A percentile compares a stretch with the other conserved stretches of the same genome.
Evolutionary conservation across 2,888 invertebrate species (phyloP).

Genomic region (Patella caerulea): DNA sequence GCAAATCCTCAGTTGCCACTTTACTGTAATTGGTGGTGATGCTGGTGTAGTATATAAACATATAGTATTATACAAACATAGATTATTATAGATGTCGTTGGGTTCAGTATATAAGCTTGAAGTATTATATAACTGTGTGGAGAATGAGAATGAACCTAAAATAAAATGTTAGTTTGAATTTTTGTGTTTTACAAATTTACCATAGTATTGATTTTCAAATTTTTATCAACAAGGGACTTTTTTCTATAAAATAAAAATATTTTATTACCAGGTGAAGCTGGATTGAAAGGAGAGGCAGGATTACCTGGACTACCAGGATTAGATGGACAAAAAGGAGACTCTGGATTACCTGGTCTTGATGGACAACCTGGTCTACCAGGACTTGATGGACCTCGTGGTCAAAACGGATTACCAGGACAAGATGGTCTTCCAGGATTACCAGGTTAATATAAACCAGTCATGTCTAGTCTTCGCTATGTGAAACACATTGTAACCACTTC

Average conservation of each 20-base stretch:
- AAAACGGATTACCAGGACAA: conserved; percentile 49
- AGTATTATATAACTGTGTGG: too few species aligned
- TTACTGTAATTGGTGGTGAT: too few species aligned
- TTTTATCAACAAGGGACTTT: too few species aligned
- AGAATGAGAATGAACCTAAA: too few species aligned
- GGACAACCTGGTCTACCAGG: conserved; percentile 69
- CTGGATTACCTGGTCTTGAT: conserved; percentile 44
- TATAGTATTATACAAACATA: too few species aligned
- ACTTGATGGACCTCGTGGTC: conserved; percentile 48
- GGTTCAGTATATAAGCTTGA: too few species aligned
- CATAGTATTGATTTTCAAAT: too few species aligned
- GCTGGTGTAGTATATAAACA: too few species aligned
- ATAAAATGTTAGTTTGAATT: too few species aligned
- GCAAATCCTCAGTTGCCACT: too few species aligned
- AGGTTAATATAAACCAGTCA: conserved; percentile 33
- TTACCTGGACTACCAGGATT: conserved; percentile 48
- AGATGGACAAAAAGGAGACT: conserved; percentile 49
- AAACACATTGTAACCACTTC: neutral
- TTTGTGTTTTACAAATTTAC: too few species aligned
- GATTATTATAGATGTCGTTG: too few species aligned
- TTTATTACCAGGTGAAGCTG: conserved; percentile 12
- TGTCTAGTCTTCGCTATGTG: neutral
- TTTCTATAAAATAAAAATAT: neutral
- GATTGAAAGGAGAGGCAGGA: conserved; percentile 47
- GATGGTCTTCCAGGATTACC: conserved; percentile 53